Evolutionary conservation across 2,113 vertebrate genomes (phyloP).

Genomic region (Planiliza haematocheilus): DNA sequence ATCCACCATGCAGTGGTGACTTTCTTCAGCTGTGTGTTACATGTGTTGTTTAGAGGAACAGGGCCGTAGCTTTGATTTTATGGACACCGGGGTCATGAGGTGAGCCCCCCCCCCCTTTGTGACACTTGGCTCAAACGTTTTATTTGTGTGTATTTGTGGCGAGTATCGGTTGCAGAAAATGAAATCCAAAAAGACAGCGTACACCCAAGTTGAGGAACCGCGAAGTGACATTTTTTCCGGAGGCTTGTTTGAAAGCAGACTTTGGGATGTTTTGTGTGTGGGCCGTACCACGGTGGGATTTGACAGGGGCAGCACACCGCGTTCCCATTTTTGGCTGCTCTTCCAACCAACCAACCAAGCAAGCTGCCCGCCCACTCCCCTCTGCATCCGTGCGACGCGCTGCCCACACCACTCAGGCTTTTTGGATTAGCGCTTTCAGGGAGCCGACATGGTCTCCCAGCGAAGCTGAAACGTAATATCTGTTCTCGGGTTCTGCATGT

Average conservation of each 20-base stretch:
- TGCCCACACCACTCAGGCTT: conserved; percentile 50
- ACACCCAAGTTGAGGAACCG: too few relatives aligned
- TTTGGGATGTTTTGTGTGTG: conserved; percentile 10
- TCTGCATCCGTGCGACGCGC: conserved; percentile 23
- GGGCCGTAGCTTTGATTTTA: conserved; percentile 19
- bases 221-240: not conserved
- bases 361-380: conserved; percentile 29
- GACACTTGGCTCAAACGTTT: too few relatives aligned
- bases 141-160: too few relatives aligned
- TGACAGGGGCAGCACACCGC: conserved; percentile 35
- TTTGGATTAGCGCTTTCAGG: conserved; percentile 41
- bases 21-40: not conserved
- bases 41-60: conserved; percentile 11
- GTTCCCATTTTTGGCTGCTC: conserved; percentile 35
- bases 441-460: not conserved
- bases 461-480: conserved; percentile 41
- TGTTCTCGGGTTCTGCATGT: conserved; percentile 32
- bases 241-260: not conserved
- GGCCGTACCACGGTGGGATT: conserved; percentile 31
- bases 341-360: not conserved
- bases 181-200: too few relatives aligned
- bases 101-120: not conserved
- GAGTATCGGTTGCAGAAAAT: too few relatives aligned
- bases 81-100: not conserved
- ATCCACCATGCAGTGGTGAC: conserved; percentile 12